These are phyloP conservation scores for Leuciscus idus DNA, from an alignment of 2,113 vertebrate species.

Conservation along the genomic window DNA sequence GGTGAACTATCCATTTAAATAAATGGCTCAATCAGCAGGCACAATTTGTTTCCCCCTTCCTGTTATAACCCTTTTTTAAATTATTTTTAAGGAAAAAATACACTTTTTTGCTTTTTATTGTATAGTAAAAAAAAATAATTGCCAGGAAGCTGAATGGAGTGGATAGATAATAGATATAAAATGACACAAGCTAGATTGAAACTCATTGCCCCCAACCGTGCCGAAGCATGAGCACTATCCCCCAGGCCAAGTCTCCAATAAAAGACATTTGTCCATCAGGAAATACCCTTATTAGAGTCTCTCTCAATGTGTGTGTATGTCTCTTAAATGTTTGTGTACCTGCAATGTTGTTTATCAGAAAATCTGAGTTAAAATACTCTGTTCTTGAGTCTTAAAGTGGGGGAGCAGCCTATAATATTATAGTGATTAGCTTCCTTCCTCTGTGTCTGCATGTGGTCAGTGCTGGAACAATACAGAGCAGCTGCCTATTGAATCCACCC, in stretches of 20 bases:
- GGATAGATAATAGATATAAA: background rate
- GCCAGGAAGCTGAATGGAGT: background rate
- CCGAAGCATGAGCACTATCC: background rate
- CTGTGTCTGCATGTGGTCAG: background rate
- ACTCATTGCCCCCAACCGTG: background rate
- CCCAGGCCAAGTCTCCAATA: background rate
- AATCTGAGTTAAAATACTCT: background rate
- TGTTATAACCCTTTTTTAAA: background rate
- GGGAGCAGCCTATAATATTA: background rate
- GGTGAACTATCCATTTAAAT: background rate
- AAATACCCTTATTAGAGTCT: background rate
- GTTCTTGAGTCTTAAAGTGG: background rate
- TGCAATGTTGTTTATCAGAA: background rate
- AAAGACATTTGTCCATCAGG: background rate
- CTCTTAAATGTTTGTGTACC: background rate
- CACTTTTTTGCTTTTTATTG: background rate
- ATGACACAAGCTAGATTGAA: background rate
- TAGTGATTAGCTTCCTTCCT: conserved; percentile 6
- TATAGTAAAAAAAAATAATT: background rate
- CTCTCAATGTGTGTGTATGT: background rate
- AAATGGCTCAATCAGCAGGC: background rate
- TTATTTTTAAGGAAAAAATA: background rate
- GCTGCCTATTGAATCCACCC: background rate
- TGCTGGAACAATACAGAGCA: conserved; percentile 14
- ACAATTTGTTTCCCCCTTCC: background rate